Percentiles rank a stretch among this genome's conserved stretches.
Evolutionary conservation across 2,888 invertebrate species (phyloP).

Genomic region (Lepas anatifera): DNA sequence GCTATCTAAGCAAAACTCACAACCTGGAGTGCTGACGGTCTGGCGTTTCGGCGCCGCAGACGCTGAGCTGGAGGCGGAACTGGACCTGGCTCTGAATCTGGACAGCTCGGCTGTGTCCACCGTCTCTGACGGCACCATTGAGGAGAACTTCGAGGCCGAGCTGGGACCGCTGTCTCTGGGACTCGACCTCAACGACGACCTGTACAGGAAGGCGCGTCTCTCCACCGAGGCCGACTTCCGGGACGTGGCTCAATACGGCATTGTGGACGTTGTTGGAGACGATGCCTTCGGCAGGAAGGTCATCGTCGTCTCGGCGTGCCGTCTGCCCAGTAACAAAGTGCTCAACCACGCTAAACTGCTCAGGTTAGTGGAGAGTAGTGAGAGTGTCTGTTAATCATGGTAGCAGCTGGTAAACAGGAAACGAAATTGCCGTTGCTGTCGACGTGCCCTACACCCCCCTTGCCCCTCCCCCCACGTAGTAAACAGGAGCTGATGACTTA

Average conservation of each 20-base stretch:
- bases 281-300: constrained; percentile 80
- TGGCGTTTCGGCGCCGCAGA: too few relatives aligned
- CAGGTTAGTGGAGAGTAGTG: constrained; percentile 46
- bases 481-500: too few relatives aligned
- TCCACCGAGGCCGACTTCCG: constrained; percentile 34
- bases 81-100: constrained; percentile 18
- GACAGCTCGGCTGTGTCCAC: constrained; percentile 49
- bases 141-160: constrained; percentile 83
- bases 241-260: constrained; percentile 59
- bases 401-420: too few relatives aligned
- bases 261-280: constrained; percentile 72
- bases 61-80: constrained; percentile 24
- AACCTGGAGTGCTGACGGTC: too few relatives aligned
- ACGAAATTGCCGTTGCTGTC: too few relatives aligned
- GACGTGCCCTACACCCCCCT: too few relatives aligned
- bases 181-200: constrained; percentile 19
- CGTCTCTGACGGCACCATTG: constrained; percentile 73
- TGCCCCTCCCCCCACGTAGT: too few relatives aligned
- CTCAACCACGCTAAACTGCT: constrained; percentile 60
- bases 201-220: constrained; percentile 18
- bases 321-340: constrained; percentile 64
- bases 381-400: too few relatives aligned
- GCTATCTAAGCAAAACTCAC: too few relatives aligned
- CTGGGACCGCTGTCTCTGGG: constrained; percentile 41
- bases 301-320: constrained; percentile 91